A percentile compares a stretch with the other conserved stretches of the same genome.
These are phyloP conservation scores for Caenorhabditis panamensis DNA, from an alignment of 2,888 invertebrate species.

Conservation along the genomic window DNA sequence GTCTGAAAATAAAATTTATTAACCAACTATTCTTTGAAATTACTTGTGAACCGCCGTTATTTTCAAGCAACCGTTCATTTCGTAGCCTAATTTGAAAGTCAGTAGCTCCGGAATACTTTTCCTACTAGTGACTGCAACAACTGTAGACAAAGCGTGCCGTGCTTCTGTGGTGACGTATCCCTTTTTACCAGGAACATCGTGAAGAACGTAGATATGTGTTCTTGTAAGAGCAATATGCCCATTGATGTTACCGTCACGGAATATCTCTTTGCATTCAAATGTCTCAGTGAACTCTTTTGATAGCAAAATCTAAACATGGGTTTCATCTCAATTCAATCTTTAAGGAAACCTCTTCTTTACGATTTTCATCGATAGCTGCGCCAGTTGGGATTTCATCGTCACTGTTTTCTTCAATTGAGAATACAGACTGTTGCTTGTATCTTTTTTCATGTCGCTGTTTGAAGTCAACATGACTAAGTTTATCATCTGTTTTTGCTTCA, in stretches of 20 bases:
- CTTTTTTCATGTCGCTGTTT: constrained; percentile 88
- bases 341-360: constrained; percentile 61
- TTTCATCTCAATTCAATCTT: background rate
- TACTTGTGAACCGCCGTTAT: constrained; percentile 75
- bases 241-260: constrained; percentile 81
- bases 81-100: constrained; percentile 86
- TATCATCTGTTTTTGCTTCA: constrained; percentile 15
- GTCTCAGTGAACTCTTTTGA: constrained; percentile 88
- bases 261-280: constrained; percentile 94
- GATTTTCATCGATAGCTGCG: constrained; percentile 56
- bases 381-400: constrained; percentile 54
- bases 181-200: constrained; percentile 66
- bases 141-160: constrained; percentile 90
- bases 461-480: constrained; percentile 87
- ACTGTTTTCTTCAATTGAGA: constrained; percentile 69
- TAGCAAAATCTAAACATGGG: constrained; percentile 63
- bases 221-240: constrained; percentile 75
- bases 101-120: constrained; percentile 95
- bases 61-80: constrained; percentile 75
- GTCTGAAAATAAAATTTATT: constrained; percentile 52
- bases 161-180: constrained; percentile 91
- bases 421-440: constrained; percentile 65
- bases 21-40: background rate
- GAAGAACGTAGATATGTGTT: constrained; percentile 77
- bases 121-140: constrained; percentile 97